phyloP scores from a whole-genome alignment of 1,140 invertebrate genomes.

The Heliconius eleuchia region DNA sequence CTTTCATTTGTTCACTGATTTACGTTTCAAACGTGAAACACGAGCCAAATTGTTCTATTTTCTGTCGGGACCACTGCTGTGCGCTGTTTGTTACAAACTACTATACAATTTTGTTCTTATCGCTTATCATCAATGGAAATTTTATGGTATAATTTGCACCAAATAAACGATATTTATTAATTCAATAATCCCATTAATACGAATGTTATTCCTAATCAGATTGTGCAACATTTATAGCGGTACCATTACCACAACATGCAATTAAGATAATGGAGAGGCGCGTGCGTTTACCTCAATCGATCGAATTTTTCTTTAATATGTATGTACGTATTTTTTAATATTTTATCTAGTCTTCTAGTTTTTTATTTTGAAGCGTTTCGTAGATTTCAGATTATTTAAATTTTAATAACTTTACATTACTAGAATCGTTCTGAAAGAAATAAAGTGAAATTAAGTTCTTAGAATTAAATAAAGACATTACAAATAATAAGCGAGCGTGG shows the following conservation, averaged over 20 bases:
- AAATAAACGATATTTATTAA: conserved; percentile 21
- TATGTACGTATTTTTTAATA: background rate
- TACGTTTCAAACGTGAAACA: conserved; percentile 10
- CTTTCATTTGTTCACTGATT: conserved; percentile 51
- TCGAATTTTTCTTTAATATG: conserved; percentile 8
- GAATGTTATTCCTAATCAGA: conserved; percentile 32
- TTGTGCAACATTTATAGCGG: conserved; percentile 31
- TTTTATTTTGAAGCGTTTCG: no score
- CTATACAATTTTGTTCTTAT: background rate
- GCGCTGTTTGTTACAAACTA: background rate
- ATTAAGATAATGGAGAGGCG: conserved; percentile 36
- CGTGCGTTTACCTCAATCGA: conserved; percentile 39
- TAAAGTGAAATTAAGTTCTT: background rate
- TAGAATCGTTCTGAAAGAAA: background rate
- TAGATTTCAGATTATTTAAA: background rate
- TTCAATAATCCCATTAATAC: conserved; percentile 14
- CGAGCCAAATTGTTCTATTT: conserved; percentile 17
- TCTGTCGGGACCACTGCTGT: conserved; percentile 14
- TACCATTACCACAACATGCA: conserved; percentile 31
- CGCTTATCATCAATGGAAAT: background rate
- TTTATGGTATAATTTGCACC: conserved; percentile 5
- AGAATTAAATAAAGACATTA: background rate
- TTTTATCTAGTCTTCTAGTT: no score
- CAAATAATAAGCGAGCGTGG: conserved; percentile 16
- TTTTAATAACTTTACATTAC: background rate